These are phyloP conservation scores for Anableps anableps DNA, from an alignment of 2,797 vertebrate genomes.

Conservation along the genomic window DNA sequence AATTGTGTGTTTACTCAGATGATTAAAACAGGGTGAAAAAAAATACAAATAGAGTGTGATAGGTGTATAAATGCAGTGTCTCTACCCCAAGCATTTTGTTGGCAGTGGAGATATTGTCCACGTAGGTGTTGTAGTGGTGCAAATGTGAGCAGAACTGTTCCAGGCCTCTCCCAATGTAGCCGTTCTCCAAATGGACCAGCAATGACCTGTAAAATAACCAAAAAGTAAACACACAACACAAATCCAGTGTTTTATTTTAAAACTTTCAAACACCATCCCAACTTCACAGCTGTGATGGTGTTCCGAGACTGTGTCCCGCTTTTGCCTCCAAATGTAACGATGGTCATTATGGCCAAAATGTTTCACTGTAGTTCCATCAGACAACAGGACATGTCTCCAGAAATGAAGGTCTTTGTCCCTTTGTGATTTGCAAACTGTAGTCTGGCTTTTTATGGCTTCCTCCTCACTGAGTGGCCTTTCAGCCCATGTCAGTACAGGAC, in stretches of 20 bases:
- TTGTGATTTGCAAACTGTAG: too few species aligned
- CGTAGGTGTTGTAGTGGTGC: slow-evolving; percentile 79
- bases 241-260: background rate
- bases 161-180: slow-evolving; percentile 77
- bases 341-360: too few species aligned
- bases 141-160: slow-evolving; percentile 84
- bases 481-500: too few species aligned
- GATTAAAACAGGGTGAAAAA: background rate
- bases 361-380: too few species aligned
- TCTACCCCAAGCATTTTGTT: slow-evolving; percentile 85
- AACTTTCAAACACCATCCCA: background rate
- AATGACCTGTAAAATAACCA: slow-evolving; percentile 60
- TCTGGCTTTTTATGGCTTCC: too few species aligned
- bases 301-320: too few species aligned
- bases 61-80: slow-evolving; percentile 28
- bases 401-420: too few species aligned
- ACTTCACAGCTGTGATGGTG: too few species aligned
- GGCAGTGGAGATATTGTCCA: slow-evolving; percentile 84
- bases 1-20: background rate
- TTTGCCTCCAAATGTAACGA: too few species aligned
- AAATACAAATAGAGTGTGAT: background rate
- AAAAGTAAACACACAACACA: background rate
- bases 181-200: slow-evolving; percentile 83
- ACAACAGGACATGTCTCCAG: too few species aligned
- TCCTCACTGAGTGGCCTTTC: too few species aligned